Evolutionary conservation across 1,140 invertebrate genomes (phyloP).

Genomic region (Agraylea sexmaculata): DNA sequence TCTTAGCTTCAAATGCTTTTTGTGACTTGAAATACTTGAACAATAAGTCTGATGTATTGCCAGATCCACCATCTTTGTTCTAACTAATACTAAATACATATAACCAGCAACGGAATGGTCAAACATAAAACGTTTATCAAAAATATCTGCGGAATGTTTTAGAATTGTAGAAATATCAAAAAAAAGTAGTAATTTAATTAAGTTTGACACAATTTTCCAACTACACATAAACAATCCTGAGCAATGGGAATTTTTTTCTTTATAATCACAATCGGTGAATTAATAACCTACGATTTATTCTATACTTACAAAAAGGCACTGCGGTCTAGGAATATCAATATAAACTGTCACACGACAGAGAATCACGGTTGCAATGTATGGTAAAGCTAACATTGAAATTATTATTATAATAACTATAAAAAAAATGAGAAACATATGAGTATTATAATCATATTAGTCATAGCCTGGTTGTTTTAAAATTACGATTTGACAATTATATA

Average conservation of each 20-base stretch:
- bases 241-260: neutral
- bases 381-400: neutral
- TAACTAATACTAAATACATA: too few species aligned
- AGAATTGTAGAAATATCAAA: too few species aligned
- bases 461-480: neutral
- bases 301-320: constrained; percentile 21
- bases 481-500: neutral
- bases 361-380: constrained; percentile 1
- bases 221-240: neutral
- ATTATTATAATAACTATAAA: neutral
- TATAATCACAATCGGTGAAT: too few species aligned
- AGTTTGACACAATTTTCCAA: neutral
- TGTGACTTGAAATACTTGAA: too few species aligned
- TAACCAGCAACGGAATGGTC: too few species aligned
- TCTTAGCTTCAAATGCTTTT: too few species aligned
- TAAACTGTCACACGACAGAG: constrained; percentile 10
- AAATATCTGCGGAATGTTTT: too few species aligned
- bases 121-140: too few species aligned
- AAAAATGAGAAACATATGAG: neutral
- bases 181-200: too few species aligned
- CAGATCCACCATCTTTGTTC: too few species aligned
- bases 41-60: too few species aligned
- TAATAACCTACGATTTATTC: too few species aligned
- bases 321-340: constrained; percentile 21
- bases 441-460: neutral